Evolutionary conservation across 2,797 vertebrate species (phyloP), one percentile per base, ranked within the genome.

Genomic region (Dryobates pubescens): DNA sequence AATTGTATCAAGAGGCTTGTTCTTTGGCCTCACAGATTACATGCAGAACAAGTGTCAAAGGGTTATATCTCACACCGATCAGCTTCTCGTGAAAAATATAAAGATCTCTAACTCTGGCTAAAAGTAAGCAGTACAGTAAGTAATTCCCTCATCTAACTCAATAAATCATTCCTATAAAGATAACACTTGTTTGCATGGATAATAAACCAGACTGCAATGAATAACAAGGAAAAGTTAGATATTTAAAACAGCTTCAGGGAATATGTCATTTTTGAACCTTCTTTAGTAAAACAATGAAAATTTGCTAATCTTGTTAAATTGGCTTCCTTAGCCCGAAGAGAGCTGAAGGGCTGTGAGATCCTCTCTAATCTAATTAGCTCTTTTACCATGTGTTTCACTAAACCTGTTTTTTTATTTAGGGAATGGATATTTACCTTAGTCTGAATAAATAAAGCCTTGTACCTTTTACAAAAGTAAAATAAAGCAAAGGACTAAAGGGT

Each of bases 361-460:
- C 49, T 24, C 32, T 88, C 36, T 95, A 96, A 96, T 94, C 89
- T 93, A 91, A 96, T 96, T 96, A 94, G 49, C 45, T 94, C 13
- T 93, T 92, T 91, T 64, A 84, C 82, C 82, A 76, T 61, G 76
- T 95, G 82, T 91, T 93, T 93, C 89, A 62, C 79, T 92, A 89
- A 92, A 93, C 63, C 73, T 94, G 77, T 74, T 95, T 96, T 94
- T 94, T 95, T 95, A 94, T 96, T 95, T 95, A 89, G 85, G 56
- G 68, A 90, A 73, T 88, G 92, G 80, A 74, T 94, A 92, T 95
- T 96, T 95, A 92, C 82, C 88, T 95, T 94, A 91, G 82, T 64
- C 85, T 93, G 77, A 77, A 86, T 79, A 96, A 96, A 95, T 94
- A 96, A 95, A 96, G 85, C 69, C 47, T 93, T 91, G 77, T 94